Conservation (phyloP, 2,888 invertebrate genomes). For the Chironomus tentans region DNA sequence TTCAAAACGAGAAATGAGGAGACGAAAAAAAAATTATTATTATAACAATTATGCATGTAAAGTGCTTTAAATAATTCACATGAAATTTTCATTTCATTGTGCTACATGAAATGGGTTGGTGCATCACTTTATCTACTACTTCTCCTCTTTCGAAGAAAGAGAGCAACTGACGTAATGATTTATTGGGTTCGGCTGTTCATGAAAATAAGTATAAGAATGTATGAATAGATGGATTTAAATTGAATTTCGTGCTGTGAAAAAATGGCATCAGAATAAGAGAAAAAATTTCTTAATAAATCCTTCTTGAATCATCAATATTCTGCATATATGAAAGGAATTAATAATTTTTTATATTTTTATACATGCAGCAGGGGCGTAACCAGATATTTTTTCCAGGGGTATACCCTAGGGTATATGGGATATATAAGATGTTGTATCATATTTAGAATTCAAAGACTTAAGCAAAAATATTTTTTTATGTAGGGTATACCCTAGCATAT, state of each 20-base stretch:
- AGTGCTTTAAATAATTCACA: neutral
- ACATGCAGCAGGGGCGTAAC: no score
- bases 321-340: no score
- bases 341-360: no score
- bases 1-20: neutral
- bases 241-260: neutral
- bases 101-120: neutral
- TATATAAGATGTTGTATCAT: no score
- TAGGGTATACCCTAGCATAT: no score
- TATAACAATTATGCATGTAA: neutral
- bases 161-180: slow-evolving; percentile 14
- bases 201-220: no score
- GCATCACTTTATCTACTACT: neutral
- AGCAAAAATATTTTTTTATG: no score
- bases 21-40: neutral
- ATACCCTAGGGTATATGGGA: no score
- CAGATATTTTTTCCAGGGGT: no score
- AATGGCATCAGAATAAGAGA: neutral
- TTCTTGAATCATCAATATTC: neutral
- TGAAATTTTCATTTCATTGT: neutral
- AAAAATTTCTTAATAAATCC: neutral
- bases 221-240: neutral
- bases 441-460: no score
- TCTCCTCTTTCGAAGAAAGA: neutral
- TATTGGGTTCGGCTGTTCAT: slow-evolving; percentile 1